phyloP scores from a whole-genome alignment of 2,888 invertebrate species.

The Nematopogon swammerdamellus region DNA sequence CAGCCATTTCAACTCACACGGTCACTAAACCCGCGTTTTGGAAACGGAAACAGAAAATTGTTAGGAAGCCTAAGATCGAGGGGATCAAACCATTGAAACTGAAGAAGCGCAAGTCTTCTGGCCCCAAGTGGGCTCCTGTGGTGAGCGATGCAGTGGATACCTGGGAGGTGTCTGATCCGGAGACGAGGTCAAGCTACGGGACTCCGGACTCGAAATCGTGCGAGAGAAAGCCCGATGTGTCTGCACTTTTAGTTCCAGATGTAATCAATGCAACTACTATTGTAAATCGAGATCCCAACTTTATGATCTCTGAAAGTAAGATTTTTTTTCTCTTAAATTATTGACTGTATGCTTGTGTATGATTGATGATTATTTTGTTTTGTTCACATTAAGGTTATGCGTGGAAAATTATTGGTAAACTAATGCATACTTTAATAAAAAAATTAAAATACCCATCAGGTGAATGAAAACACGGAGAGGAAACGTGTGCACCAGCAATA shows the following conservation, averaged over 20 bases:
- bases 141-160: slow-evolving; percentile 37
- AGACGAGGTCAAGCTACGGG: slow-evolving; percentile 38
- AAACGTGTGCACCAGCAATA: too few species aligned
- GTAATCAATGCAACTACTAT: too few species aligned
- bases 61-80: slow-evolving; percentile 19
- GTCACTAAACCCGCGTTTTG: slow-evolving; percentile 28
- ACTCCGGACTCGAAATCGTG: slow-evolving; percentile 19
- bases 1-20: slow-evolving; percentile 39
- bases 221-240: not conserved
- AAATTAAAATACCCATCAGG: too few species aligned
- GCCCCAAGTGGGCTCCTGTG: not conserved
- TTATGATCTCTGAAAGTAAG: not conserved
- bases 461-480: too few species aligned
- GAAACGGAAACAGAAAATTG: slow-evolving; percentile 16
- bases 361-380: too few species aligned
- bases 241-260: too few species aligned
- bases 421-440: too few species aligned
- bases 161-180: slow-evolving; percentile 34
- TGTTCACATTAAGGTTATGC: too few species aligned
- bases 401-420: too few species aligned
- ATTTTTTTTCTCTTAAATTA: not conserved
- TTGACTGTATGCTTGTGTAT: too few species aligned
- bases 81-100: not conserved
- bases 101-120: not conserved
- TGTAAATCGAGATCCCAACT: not conserved